A percentile compares a stretch with the other conserved stretches of the same genome.
These are phyloP conservation scores for Microctonus aethiopoides DNA, from an alignment of 2,888 invertebrate genomes.

Conservation along the genomic window DNA sequence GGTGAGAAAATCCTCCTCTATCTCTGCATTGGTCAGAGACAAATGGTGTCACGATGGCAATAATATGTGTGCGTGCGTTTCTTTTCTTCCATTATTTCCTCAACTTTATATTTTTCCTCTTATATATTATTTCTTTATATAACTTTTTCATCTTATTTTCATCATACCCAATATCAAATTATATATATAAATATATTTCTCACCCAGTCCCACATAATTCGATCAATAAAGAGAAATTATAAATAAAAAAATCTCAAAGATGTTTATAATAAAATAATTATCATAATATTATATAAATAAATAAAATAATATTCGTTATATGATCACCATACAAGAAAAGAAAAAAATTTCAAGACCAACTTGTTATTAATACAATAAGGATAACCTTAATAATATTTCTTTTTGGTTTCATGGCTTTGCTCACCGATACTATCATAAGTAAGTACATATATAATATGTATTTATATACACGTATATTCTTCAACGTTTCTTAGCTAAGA, in stretches of 20 bases:
- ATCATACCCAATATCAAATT: background rate
- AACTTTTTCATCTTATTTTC: slow-evolving; percentile 6
- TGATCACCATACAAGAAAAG: background rate
- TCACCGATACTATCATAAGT: background rate
- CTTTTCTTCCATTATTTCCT: slow-evolving; percentile 4
- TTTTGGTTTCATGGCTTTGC: background rate
- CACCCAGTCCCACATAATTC: too few species aligned
- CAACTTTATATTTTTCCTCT: slow-evolving; percentile 4
- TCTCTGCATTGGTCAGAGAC: slow-evolving; percentile 56
- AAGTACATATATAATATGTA: background rate
- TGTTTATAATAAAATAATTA: too few species aligned
- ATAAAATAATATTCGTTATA: background rate
- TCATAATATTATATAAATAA: background rate
- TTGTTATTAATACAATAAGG: slow-evolving; percentile 24
- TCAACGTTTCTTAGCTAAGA: slow-evolving; percentile 7
- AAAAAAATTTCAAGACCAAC: slow-evolving; percentile 1
- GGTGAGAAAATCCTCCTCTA: slow-evolving; percentile 21
- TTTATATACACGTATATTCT: background rate
- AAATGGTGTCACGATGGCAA: slow-evolving; percentile 48
- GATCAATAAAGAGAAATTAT: too few species aligned
- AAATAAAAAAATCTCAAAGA: too few species aligned
- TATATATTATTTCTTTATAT: slow-evolving; percentile 18
- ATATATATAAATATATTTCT: too few species aligned
- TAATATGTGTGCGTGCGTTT: background rate
- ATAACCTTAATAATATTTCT: background rate